Conservation (phyloP, 1,140 invertebrate genomes). For the Eupristina koningsbergeri region DNA sequence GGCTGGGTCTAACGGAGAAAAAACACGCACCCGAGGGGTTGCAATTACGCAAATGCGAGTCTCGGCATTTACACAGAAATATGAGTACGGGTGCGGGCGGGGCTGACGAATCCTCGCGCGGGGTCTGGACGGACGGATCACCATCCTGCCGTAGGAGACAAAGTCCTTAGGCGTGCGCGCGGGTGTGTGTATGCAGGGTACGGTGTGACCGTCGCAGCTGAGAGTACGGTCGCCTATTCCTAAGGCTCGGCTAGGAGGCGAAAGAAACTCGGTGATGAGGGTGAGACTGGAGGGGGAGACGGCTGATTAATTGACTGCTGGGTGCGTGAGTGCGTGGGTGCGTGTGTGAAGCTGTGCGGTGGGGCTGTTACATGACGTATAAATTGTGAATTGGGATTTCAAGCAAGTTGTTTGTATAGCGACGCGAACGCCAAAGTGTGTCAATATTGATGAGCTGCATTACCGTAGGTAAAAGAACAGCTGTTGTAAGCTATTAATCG, state of each 20-base stretch:
- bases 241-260: background rate
- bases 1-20: background rate
- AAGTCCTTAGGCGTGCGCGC: background rate
- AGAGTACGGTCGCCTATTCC: background rate
- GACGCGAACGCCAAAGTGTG: background rate
- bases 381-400: slow-evolving; percentile 16
- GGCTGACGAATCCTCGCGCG: background rate
- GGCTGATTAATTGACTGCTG: slow-evolving; percentile 43
- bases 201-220: background rate
- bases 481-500: slow-evolving; percentile 23
- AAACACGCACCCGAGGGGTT: background rate
- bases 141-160: background rate
- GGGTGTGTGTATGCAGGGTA: background rate
- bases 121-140: background rate
- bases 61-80: slow-evolving; percentile 47
- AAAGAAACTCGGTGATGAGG: slow-evolving; percentile 21
- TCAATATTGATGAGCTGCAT: slow-evolving; percentile 24
- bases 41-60: slow-evolving; percentile 51
- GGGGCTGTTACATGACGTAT: background rate
- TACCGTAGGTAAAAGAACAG: slow-evolving; percentile 5
- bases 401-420: background rate
- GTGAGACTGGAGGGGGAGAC: background rate
- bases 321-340: too few species aligned
- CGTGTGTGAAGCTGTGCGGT: too few species aligned
- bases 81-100: slow-evolving; percentile 15